These are phyloP conservation scores for Chloropsis cyanopogon DNA, from an alignment of 2,113 vertebrate genomes.

Conservation along the genomic window DNA sequence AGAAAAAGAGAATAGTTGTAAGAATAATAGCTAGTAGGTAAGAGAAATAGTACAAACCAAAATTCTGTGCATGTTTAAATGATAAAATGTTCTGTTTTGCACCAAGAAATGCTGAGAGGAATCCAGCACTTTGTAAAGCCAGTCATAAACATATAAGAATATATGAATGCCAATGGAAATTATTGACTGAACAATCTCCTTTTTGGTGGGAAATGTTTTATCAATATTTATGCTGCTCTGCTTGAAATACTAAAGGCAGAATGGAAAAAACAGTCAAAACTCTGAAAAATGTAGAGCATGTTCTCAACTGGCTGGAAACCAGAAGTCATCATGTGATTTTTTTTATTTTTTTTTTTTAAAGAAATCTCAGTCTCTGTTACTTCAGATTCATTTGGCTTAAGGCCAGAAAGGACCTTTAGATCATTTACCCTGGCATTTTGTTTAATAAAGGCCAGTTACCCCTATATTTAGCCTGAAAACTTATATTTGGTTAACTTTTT, in stretches of 20 bases:
- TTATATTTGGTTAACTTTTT: background rate
- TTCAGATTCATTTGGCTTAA: background rate
- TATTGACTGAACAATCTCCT: background rate
- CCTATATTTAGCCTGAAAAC: constrained; percentile 8
- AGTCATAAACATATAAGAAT: background rate
- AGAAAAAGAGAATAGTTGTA: background rate
- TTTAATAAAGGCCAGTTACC: background rate
- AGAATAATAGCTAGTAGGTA: background rate
- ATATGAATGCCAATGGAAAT: background rate
- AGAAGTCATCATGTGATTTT: background rate
- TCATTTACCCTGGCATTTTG: background rate
- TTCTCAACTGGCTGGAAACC: constrained; percentile 1
- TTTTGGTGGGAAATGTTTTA: constrained; percentile 37
- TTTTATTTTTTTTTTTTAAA: background rate
- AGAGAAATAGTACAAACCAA: background rate
- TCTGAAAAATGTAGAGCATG: background rate
- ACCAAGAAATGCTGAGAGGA: background rate
- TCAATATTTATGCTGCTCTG: constrained; percentile 7
- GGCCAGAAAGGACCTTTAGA: background rate
- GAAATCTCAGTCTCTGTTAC: background rate
- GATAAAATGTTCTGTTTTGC: background rate
- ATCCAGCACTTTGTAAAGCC: background rate
- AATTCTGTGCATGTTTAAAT: background rate
- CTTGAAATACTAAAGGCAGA: background rate
- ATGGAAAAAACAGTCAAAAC: background rate